phyloP scores from a whole-genome alignment of 2,113 vertebrate species.

The Ceyx cyanopectus region DNA sequence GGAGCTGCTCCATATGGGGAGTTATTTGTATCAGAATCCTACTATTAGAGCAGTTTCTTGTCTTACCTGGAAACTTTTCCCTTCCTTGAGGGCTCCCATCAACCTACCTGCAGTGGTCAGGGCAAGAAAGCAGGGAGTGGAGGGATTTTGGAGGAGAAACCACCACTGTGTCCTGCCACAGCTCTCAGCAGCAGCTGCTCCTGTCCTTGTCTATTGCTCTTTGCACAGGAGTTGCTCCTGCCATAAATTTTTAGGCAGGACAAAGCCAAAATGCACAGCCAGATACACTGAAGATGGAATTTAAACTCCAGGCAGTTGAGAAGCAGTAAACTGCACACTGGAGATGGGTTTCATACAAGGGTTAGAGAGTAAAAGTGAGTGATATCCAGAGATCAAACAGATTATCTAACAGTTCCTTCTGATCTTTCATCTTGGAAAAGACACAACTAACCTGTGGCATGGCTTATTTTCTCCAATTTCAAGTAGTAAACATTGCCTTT shows the following conservation, averaged over 20 bases:
- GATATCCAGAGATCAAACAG: background rate
- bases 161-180: background rate
- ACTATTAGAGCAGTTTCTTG: background rate
- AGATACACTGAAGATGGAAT: background rate
- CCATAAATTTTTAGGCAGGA: background rate
- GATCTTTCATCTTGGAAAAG: background rate
- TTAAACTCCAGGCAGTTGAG: background rate
- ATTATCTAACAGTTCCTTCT: background rate
- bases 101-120: background rate
- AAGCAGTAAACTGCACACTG: accelerated
- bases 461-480: background rate
- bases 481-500: background rate
- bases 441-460: accelerated
- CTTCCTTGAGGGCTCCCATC: background rate
- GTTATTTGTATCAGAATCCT: background rate
- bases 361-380: accelerated
- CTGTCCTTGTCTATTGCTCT: accelerated
- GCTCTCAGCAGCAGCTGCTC: background rate
- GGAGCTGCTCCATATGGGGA: background rate
- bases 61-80: background rate
- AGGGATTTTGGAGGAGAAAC: background rate
- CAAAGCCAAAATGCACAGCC: background rate
- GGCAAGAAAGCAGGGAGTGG: background rate
- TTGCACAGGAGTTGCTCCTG: background rate
- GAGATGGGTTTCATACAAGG: background rate